These are phyloP conservation scores for Gadus chalcogrammus DNA, from an alignment of 2,113 vertebrate genomes.

Conservation along the genomic window DNA sequence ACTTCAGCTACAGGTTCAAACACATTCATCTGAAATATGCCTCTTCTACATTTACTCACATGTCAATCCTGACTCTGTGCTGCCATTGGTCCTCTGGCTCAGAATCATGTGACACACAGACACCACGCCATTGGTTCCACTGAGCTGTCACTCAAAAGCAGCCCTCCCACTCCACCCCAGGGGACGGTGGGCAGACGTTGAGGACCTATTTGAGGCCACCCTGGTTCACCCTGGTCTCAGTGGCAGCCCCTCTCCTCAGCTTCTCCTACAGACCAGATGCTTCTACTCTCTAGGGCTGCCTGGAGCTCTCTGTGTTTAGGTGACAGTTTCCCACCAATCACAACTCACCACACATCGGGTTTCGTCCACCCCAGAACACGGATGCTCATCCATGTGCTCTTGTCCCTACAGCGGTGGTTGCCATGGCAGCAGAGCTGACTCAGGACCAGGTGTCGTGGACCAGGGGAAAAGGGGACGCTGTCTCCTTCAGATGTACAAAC, in stretches of 20 bases:
- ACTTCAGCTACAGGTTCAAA: too few relatives aligned
- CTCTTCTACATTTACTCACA: too few relatives aligned
- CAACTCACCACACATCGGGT: too few relatives aligned
- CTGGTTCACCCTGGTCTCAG: neutral
- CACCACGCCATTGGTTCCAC: too few relatives aligned
- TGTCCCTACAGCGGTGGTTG: neutral
- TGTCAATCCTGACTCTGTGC: too few relatives aligned
- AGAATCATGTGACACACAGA: too few relatives aligned
- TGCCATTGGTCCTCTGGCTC: too few relatives aligned
- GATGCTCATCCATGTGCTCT: neutral
- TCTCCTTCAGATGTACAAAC: constrained; percentile 1
- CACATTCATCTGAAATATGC: too few relatives aligned
- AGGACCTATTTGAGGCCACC: neutral
- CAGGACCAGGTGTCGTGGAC: neutral
- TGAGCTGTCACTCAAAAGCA: too few relatives aligned
- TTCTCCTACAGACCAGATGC: neutral
- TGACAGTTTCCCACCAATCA: neutral
- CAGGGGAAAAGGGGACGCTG: neutral
- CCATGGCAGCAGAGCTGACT: neutral
- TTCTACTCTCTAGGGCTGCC: neutral
- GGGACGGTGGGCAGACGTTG: too few relatives aligned
- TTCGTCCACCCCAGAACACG: neutral
- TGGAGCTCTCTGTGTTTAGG: neutral
- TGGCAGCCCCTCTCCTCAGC: neutral
- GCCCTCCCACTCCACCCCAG: too few relatives aligned